Evolutionary conservation across 2,113 vertebrate genomes (phyloP), one percentile per base, ranked within the genome.

Genomic region (Cavia porcellus): DNA sequence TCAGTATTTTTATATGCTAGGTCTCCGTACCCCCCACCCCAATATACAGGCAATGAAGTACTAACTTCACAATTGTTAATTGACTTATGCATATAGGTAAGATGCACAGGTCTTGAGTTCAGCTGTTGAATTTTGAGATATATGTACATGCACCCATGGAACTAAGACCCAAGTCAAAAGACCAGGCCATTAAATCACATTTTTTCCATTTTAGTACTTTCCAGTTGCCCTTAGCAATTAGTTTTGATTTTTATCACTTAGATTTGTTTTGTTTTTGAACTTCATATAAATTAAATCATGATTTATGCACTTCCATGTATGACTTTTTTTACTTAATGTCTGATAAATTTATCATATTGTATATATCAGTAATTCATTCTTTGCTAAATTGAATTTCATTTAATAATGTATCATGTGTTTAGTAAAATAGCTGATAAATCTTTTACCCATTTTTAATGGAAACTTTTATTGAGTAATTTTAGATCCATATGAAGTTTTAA

Each of bases 391-490:
- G n/a, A 85, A 28, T 84, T 97, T 47, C 28, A 25, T 79, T 85
- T 72, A 59, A 47, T 47, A 88, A 66, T 45, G 22, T 84, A 66
- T 38, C 32, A 38, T 85, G 85, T 82, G 42, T 96, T 87, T 72
- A 70, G 38, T 83, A n/a, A 91, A 38, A 0, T 96, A 52, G 83
- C 42, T 83, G n/a, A 95, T 88, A 72, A 93, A 47, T 84, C 47
- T 90, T 95, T 74, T 89, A 38, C 62, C 55, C 17, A 8, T 77
- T 86, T 96, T 93, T 94, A 13, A n/a, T 86, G 19, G 17, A 94
- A 94, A 62, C 47, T 86, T 96, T 90, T 86, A 72, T 85, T 32
- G 35, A 88, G n/a, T 92, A 55, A 83, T 83, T 96, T 66, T 93
- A 79, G 74, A 88, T 82, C 66, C 22, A 86, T 15, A 77, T 66